A percentile compares a stretch with the other conserved stretches of the same genome.
These are phyloP conservation scores for Phania funesta DNA, from an alignment of 2,888 invertebrate genomes.

Conservation along the genomic window DNA sequence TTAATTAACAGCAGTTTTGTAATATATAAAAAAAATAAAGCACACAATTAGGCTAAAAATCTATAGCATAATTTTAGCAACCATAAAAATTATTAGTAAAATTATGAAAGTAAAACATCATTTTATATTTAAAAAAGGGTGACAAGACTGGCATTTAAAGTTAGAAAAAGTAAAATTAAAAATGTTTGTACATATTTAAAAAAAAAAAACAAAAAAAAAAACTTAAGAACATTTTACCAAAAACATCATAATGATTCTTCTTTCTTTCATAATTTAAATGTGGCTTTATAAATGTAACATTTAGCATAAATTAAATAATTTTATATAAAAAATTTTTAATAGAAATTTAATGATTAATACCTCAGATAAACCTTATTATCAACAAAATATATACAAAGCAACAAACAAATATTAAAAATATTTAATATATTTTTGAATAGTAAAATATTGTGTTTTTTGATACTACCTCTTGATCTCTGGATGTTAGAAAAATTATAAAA, in stretches of 20 bases:
- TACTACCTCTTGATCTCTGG: conserved; percentile 60
- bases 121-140: conserved; percentile 27
- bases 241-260: neutral
- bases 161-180: neutral
- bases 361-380: conserved; percentile 44
- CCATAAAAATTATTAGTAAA: neutral
- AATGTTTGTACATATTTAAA: conserved; percentile 36
- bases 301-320: conserved; percentile 34
- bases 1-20: conserved; percentile 1
- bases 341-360: conserved; percentile 67
- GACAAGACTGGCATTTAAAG: conserved; percentile 34
- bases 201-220: conserved; percentile 64
- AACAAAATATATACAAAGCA: neutral
- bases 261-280: conserved; percentile 13
- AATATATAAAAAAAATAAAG: neutral
- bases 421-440: conserved; percentile 1
- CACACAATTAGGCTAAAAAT: conserved; percentile 41
- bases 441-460: conserved; percentile 42
- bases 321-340: conserved; percentile 54
- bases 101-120: conserved; percentile 7
- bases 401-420: neutral
- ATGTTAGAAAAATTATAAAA: conserved; percentile 57
- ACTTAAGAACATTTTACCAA: too few relatives aligned
- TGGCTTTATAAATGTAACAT: conserved; percentile 44
- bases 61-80: conserved; percentile 60